Evolutionary conservation across 2,888 invertebrate species (phyloP).

Genomic region (Chymomyza fuscimana): DNA sequence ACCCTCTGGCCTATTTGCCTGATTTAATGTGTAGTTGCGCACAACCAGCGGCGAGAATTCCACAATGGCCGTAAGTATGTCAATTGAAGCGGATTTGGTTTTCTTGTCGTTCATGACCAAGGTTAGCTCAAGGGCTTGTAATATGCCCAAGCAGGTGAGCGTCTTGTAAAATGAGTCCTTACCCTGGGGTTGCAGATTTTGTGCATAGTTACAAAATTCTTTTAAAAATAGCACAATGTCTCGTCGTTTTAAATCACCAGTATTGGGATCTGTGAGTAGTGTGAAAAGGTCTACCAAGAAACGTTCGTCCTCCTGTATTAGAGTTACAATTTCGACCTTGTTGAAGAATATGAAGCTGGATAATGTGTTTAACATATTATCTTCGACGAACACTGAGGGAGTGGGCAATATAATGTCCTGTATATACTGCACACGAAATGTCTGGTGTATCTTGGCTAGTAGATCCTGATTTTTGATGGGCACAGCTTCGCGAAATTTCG

Average conservation of each 20-base stretch:
- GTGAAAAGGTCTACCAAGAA: constrained; percentile 97
- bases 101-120: constrained; percentile 94
- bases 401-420: constrained; percentile 99
- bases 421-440: constrained; percentile 99
- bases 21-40: constrained; percentile 96
- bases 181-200: constrained; percentile 97
- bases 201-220: constrained; percentile 99
- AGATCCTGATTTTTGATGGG: constrained; percentile 97
- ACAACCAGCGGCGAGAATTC: constrained; percentile 99
- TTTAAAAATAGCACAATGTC: constrained; percentile 98
- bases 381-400: constrained; percentile 99
- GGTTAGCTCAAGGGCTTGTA: constrained; percentile 94
- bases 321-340: constrained; percentile 99
- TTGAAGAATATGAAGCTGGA: constrained; percentile 99
- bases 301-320: constrained; percentile 98
- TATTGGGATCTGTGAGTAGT: constrained; percentile 93
- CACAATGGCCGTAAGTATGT: constrained; percentile 98
- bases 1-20: constrained; percentile 91
- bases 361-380: constrained; percentile 97
- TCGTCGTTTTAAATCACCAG: constrained; percentile 90
- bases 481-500: constrained; percentile 95
- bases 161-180: constrained; percentile 99
- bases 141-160: constrained; percentile 91
- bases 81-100: constrained; percentile 98
- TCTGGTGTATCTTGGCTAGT: constrained; percentile 99